phyloP scores from a whole-genome alignment of 2,797 vertebrate species.

The Chelonia mydas region DNA sequence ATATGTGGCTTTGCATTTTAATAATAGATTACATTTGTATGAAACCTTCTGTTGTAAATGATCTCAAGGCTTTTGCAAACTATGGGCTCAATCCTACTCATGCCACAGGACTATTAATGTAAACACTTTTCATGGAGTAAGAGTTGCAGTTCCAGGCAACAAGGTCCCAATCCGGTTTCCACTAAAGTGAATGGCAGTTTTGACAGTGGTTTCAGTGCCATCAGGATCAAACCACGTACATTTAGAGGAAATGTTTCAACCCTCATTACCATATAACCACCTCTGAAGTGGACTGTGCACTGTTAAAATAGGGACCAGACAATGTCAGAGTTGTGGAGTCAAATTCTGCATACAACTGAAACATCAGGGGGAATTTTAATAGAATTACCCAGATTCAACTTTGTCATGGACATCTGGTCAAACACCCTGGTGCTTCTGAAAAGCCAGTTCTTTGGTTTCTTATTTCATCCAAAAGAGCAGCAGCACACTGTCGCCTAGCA shows the following conservation, averaged over 20 bases:
- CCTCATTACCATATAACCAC: not conserved
- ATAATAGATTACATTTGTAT: slow-evolving; percentile 64
- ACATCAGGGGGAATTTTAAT: slow-evolving; percentile 43
- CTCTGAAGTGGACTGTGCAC: not conserved
- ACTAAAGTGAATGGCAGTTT: not conserved
- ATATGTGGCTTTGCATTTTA: slow-evolving; percentile 65
- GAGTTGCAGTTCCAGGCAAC: slow-evolving; percentile 47
- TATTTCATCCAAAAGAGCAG: not conserved
- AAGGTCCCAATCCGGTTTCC: slow-evolving; percentile 33
- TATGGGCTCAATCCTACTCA: not conserved
- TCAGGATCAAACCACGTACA: not conserved
- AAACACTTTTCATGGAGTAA: slow-evolving; percentile 57
- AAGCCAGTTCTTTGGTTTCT: not conserved
- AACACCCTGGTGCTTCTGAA: slow-evolving; percentile 13
- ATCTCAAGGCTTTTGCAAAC: slow-evolving; percentile 71
- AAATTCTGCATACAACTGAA: slow-evolving; percentile 45
- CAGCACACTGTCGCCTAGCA: not conserved
- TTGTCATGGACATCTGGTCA: not conserved
- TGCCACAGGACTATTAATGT: slow-evolving; percentile 12
- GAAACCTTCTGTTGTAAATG: slow-evolving; percentile 57
- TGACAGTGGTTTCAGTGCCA: slow-evolving; percentile 20
- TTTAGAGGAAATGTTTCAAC: slow-evolving; percentile 32
- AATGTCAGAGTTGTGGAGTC: slow-evolving; percentile 16
- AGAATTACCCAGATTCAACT: slow-evolving; percentile 57
- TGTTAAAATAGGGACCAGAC: not conserved